Base-by-base conservation (phyloP, 2,797 vertebrate genomes). In the Heterohyrax brucei region DNA sequence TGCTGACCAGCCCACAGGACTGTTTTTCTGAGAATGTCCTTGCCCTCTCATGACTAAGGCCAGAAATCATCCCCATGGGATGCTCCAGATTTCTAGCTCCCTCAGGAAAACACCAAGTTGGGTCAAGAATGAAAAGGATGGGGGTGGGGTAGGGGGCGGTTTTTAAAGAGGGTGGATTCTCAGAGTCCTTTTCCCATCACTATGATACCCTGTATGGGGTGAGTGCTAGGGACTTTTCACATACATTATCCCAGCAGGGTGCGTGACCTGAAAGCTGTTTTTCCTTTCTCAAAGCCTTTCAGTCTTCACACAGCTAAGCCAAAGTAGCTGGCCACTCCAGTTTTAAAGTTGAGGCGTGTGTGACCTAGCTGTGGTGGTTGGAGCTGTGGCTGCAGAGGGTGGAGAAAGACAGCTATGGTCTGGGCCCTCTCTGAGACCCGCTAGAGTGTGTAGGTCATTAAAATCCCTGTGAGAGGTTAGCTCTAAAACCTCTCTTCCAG, bases 21-120 rank as follows among this genome's bases (percentile, higher is more conserved):
- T 94, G 88, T 62, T 95, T 94, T 96, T 92, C 96, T 96, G 95
- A 98, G 93, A 93, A 76, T 80, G 62, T 70, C 85, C 44, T 83
- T 95, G 53, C 14, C 26, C 33, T 4, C 48, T 9, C 21, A 19
- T n/a, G 87, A 79, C 72, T 0, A 6, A 64, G 73, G 81, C 96
- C 76, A 59, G 77, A 91, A 87, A 30, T 53, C 81, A 44, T 68
- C 82, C 95, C 87, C 50, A 4, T 7, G 96, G 95, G 95, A 78
- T 86, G 89, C 72, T 90, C 92, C 59, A 16, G 62, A 81, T 82
- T 30, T 77, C 81, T 64, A 81, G 77, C 68, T 89, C 56, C 76
- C 76, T 5, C 93, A 7, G 93, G 78, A 88, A 81, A 82, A 50
- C 22, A 22, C 62, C 26, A 48, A 44, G 5, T 22, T 77, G 83